Conservation (phyloP, 2,113 vertebrate species). For the Trichechus manatus region DNA sequence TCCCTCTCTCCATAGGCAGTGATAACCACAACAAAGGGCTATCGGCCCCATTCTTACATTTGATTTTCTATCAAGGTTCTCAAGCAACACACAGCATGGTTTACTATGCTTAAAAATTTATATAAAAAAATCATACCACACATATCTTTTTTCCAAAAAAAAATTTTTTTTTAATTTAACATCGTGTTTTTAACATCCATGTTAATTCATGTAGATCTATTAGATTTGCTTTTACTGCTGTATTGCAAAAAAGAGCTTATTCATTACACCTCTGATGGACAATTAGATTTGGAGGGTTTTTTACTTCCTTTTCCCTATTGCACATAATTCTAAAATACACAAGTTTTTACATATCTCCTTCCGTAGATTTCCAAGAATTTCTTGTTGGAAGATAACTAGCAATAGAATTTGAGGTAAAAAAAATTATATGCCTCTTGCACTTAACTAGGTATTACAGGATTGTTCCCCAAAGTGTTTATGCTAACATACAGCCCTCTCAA, state of each 20-base stretch:
- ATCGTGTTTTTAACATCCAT: not conserved
- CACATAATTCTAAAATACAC: not conserved
- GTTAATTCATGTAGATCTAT: not conserved
- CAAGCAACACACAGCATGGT: not conserved
- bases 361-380: not conserved
- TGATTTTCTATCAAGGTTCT: not conserved
- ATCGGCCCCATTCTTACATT: not conserved
- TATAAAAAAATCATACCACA: not conserved
- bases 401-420: not conserved
- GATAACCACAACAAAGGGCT: not conserved
- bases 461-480: not conserved
- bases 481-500: not conserved
- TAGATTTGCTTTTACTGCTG: not conserved
- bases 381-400: not conserved
- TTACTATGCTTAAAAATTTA: not conserved
- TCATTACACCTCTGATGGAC: not conserved
- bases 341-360: not conserved
- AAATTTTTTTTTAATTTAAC: not conserved
- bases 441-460: not conserved
- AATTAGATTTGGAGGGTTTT: not conserved
- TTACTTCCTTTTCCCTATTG: not conserved
- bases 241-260: not conserved
- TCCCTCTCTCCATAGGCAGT: not conserved
- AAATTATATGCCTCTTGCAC: not conserved
- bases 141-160: not conserved